These are phyloP conservation scores for Distichodus sexfasciatus DNA, from an alignment of 2,797 vertebrate species.

Conservation along the genomic window DNA sequence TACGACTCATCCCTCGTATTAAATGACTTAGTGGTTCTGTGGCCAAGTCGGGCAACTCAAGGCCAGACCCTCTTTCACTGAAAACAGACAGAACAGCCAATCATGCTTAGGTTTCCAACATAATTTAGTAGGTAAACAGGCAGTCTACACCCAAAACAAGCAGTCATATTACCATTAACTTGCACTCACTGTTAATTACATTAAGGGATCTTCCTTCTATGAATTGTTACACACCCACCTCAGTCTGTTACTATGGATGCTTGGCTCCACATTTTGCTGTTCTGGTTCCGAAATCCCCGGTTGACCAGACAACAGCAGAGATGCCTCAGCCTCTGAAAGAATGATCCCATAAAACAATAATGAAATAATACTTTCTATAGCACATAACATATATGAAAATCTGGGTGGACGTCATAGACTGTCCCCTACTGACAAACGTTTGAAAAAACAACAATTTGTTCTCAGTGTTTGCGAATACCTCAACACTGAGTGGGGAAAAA, in stretches of 20 bases:
- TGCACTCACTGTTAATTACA: neutral
- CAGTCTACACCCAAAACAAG: too few relatives aligned
- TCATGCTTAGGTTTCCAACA: neutral
- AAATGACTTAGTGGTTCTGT: slow-evolving; percentile 50
- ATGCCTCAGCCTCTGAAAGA: slow-evolving; percentile 64
- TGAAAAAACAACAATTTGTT: too few relatives aligned
- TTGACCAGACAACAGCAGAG: slow-evolving; percentile 63
- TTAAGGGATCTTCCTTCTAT: too few relatives aligned
- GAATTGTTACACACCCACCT: slow-evolving; percentile 38
- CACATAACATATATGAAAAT: too few relatives aligned
- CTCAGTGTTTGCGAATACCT: too few relatives aligned
- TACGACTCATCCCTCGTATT: slow-evolving; percentile 65
- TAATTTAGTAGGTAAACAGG: too few relatives aligned
- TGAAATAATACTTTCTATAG: too few relatives aligned
- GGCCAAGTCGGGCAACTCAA: slow-evolving; percentile 71
- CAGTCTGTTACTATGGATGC: slow-evolving; percentile 32
- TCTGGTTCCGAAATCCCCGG: slow-evolving; percentile 26
- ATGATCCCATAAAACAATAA: neutral
- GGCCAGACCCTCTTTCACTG: slow-evolving; percentile 64
- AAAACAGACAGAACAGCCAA: slow-evolving; percentile 2
- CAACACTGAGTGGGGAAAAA: too few relatives aligned
- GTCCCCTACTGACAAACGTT: too few relatives aligned
- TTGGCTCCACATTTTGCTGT: slow-evolving; percentile 39
- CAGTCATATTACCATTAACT: too few relatives aligned
- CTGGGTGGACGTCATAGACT: too few relatives aligned